Evolutionary conservation across 2,888 invertebrate species (phyloP), one percentile per base, ranked within the genome.

Genomic region (Scaptomyza caliginosa): DNA sequence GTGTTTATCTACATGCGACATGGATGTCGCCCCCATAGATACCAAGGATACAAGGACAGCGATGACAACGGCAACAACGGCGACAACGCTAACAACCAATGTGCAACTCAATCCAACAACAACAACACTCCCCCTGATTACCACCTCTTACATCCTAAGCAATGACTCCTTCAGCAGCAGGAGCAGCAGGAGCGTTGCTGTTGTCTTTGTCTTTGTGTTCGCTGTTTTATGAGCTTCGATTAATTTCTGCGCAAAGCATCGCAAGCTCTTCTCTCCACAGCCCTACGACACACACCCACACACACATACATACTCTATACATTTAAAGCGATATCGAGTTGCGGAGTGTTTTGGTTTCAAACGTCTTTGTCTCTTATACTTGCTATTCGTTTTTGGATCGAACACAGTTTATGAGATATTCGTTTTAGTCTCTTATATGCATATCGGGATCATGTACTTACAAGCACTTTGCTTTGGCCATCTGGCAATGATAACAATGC

Each of bases 201-300:
- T 36, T 55, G 34, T 50, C 32, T 54, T 16, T 64, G 67, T 49
- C 59, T 68, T 67, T 81, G 74, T 76, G 60, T 76, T 36, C 68
- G 65, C 65, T 81, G 74, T 71, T 84, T 84, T 78, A 81, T 81
- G 82, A 78, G 78, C 78, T 78, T 78, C 81, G 76, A 81, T 81
- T 81, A 81, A 81, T 81, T 71, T 84, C 54, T 77, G 77, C 82
- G 82, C 58, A 83, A 80, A 75, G n/a, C 66, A 63, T 54, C 68
- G 58, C 58, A 48, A 59, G 40, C 39, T 67, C 28, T 24, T 1
- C 23, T 24, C 40, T 10, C 64, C 8, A 51, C 8, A 16, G 23
- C 10, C 21, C 10, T 7, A 30, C 3, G 2, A 10, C 2, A 10
- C 28, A 19, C 28, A 23, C 16, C 4, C 8, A n/a, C 3, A 16